A percentile compares a stretch with the other conserved stretches of the same genome.
Evolutionary conservation across 1,140 invertebrate genomes (phyloP).

Genomic region (Sarcophaga peregrina): DNA sequence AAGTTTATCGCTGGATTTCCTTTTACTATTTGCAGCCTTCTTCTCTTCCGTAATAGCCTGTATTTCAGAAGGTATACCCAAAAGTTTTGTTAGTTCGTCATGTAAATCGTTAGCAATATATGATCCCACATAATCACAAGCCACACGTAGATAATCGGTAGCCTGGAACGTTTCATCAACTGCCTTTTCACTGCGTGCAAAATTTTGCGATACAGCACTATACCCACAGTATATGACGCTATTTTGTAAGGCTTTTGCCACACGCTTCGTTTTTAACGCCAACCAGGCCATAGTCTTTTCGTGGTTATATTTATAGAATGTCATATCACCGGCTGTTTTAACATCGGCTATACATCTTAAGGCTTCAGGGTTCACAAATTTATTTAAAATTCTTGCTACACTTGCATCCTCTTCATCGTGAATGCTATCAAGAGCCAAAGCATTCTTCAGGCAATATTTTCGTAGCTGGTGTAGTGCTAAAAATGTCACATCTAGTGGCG

Average conservation of each 20-base stretch:
- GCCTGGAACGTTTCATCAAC: constrained; percentile 62
- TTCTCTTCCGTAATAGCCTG: constrained; percentile 56
- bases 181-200: constrained; percentile 73
- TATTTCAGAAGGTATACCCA: constrained; percentile 58
- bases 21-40: constrained; percentile 49
- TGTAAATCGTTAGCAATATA: constrained; percentile 58
- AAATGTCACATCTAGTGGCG: constrained; percentile 79
- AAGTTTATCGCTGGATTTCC: constrained; percentile 55
- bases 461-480: constrained; percentile 73
- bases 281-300: constrained; percentile 81
- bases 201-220: constrained; percentile 78
- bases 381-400: constrained; percentile 51
- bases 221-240: constrained; percentile 78
- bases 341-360: constrained; percentile 54
- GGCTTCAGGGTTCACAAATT: constrained; percentile 46
- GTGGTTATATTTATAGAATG: constrained; percentile 82
- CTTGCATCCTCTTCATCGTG: constrained; percentile 55
- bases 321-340: constrained; percentile 71
- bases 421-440: constrained; percentile 78
- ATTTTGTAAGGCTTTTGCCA: constrained; percentile 73
- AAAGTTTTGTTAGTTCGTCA: constrained; percentile 51
- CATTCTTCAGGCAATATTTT: constrained; percentile 70
- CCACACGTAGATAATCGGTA: constrained; percentile 62
- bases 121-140: constrained; percentile 58
- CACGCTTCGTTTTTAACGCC: constrained; percentile 73